These are phyloP conservation scores for Aphodius granarius DNA, from an alignment of 2,888 invertebrate species.

Conservation along the genomic window DNA sequence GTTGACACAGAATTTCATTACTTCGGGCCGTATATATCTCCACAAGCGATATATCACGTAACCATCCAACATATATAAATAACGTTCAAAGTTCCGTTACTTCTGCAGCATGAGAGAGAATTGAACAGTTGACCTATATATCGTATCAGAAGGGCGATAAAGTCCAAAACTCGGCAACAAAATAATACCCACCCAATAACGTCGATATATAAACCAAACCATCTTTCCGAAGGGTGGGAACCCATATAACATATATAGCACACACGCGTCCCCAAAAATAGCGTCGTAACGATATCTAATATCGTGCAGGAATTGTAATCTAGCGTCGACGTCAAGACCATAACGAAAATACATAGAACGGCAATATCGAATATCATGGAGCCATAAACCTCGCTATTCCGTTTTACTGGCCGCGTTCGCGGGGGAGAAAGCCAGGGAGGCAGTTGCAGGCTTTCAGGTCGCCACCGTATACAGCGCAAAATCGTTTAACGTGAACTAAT, in stretches of 20 bases:
- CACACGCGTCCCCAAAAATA: neutral
- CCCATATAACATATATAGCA: no score
- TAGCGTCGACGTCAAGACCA: neutral
- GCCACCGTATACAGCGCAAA: neutral
- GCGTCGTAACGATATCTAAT: neutral
- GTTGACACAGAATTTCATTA: neutral
- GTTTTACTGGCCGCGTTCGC: constrained; percentile 5
- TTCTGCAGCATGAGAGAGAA: neutral
- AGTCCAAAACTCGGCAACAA: neutral
- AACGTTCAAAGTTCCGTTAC: neutral
- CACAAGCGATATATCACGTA: neutral
- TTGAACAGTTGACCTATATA: neutral
- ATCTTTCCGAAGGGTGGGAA: neutral
- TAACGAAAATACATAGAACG: constrained; percentile 10
- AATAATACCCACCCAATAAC: neutral
- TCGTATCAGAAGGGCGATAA: neutral
- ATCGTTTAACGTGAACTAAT: neutral
- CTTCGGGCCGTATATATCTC: neutral
- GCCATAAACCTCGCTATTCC: constrained; percentile 10
- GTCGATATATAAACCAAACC: neutral
- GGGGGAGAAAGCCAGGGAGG: neutral
- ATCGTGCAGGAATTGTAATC: neutral
- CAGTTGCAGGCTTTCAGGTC: neutral
- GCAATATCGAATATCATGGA: constrained; percentile 13
- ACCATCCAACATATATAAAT: neutral